Percentiles rank a stretch among this genome's conserved stretches.
phyloP scores from a whole-genome alignment of 2,888 invertebrate species.

The Caenorhabditis drosophilae region DNA sequence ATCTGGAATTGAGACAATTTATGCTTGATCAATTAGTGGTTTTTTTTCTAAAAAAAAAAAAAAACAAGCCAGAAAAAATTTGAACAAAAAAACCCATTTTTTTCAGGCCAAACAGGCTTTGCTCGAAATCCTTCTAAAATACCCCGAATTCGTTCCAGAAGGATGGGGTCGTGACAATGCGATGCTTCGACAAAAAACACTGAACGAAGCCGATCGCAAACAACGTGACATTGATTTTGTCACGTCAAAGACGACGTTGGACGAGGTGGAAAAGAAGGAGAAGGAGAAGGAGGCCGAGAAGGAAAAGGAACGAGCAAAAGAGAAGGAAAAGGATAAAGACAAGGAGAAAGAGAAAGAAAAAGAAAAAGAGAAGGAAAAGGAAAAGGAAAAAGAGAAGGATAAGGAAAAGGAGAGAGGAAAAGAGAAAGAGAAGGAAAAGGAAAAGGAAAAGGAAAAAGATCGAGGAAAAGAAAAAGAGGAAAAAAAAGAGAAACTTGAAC shows the following conservation, averaged over 20 bases:
- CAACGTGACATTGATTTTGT: conserved; percentile 10
- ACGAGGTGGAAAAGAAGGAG: background rate
- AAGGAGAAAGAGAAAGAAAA: conserved; percentile 7
- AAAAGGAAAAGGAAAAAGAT: background rate
- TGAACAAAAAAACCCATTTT: background rate
- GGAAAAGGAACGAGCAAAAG: background rate
- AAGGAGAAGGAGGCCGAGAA: background rate
- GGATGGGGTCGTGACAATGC: conserved; percentile 26
- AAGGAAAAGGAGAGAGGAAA: conserved; percentile 16
- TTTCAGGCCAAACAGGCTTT: conserved; percentile 16
- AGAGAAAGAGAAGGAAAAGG: conserved; percentile 17
- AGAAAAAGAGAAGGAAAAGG: conserved; percentile 4
- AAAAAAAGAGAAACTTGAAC: too few species aligned
- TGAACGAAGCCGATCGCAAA: conserved; percentile 13
- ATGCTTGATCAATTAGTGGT: background rate
- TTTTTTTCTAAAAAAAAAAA: background rate
- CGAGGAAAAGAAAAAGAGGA: background rate
- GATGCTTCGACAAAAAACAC: conserved; percentile 15
- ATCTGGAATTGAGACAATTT: background rate
- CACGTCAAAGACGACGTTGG: background rate
- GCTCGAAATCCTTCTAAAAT: conserved; percentile 17
- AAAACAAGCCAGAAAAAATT: too few species aligned
- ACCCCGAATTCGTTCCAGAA: conserved; percentile 24
- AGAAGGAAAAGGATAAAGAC: conserved; percentile 6
- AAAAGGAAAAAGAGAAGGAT: conserved; percentile 7